A percentile compares a stretch with the other conserved stretches of the same genome.
Evolutionary conservation across 2,797 vertebrate species (phyloP).

Genomic region (Phataginus tricuspis): DNA sequence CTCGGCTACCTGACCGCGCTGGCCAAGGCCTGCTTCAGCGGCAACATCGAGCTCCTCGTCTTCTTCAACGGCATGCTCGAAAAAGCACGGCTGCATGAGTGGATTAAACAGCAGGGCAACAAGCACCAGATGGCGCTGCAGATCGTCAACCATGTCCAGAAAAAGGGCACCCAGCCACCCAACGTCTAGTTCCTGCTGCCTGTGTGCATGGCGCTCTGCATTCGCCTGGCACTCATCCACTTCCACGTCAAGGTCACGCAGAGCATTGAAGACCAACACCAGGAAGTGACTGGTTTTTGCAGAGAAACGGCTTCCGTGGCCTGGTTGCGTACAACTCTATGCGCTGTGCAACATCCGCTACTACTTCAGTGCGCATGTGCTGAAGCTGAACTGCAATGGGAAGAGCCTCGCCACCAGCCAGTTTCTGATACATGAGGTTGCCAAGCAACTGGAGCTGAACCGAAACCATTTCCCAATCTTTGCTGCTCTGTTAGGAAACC

Average conservation of each 20-base stretch:
- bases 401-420: constrained; percentile 98
- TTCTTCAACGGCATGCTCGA: constrained; percentile 98
- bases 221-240: constrained; percentile 96
- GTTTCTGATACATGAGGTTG: constrained; percentile 98
- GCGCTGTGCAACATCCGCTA: constrained; percentile 96
- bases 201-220: constrained; percentile 97
- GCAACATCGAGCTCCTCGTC: constrained; percentile 97
- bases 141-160: constrained; percentile 97
- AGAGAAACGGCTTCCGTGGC: constrained; percentile 96
- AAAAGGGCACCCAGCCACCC: constrained; percentile 96
- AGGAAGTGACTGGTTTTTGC: constrained; percentile 96
- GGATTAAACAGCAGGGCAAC: constrained; percentile 97
- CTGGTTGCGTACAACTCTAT: constrained; percentile 97
- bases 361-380: constrained; percentile 97
- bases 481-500: constrained; percentile 97
- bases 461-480: constrained; percentile 96
- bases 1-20: constrained; percentile 96
- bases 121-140: constrained; percentile 96
- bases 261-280: constrained; percentile 97
- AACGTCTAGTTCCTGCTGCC: constrained; percentile 98
- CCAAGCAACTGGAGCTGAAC: constrained; percentile 96
- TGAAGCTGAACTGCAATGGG: constrained; percentile 97
- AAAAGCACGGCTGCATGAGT: constrained; percentile 97
- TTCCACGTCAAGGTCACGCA: constrained; percentile 92
- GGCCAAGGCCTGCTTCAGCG: constrained; percentile 94